Base-by-base conservation (phyloP, 1,140 invertebrate genomes). In the Drosophila bocqueti region DNA sequence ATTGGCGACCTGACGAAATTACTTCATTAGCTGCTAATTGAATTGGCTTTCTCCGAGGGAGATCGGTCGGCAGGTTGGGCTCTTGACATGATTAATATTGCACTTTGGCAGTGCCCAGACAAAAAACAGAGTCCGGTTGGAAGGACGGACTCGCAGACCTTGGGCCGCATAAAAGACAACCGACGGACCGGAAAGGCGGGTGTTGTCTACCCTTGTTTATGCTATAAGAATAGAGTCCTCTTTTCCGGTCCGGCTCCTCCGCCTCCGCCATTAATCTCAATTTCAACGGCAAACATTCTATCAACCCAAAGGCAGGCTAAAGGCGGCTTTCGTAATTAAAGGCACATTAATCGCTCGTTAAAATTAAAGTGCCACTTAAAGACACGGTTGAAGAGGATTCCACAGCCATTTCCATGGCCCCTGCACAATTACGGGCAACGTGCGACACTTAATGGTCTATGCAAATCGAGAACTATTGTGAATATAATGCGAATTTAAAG, bases 301-400 rank as follows among this genome's bases (percentile, higher is more conserved):
- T 90, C 85, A 85, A 82, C 60, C 74, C 66, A 57, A 61, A 49
- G 67, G 40, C 63, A 36, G 29, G 61, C 36, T 15, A 36, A 31
- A 46, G 69, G 64, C 55, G 69, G 60, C 49, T 58, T 64, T 59
- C 38, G 69, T 84, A 89, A 89, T 89, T 89, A 89, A 89, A 84
- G 85, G 52, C 66, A 79, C 84, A 89, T 89, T 89, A 85, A 79
- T 71, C 52, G 71, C 74, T 84, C 85, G 81, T 89, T 81, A 84
- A 89, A 89, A 81, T 90, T 85, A 82, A 90, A 90, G 76, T 89
- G 81, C 40, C 85, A 72, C 69, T 49, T 68, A 49, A 68, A 49
- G 34, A 54, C n/a, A 29, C 52, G n/a, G 59, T 59, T 42, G 62
- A 31, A 59, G 31, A 13, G 45, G n/a, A 43, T 67, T 24, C 13